Conservation (phyloP, 1,140 invertebrate genomes). For the Neelides sp. region DNA sequence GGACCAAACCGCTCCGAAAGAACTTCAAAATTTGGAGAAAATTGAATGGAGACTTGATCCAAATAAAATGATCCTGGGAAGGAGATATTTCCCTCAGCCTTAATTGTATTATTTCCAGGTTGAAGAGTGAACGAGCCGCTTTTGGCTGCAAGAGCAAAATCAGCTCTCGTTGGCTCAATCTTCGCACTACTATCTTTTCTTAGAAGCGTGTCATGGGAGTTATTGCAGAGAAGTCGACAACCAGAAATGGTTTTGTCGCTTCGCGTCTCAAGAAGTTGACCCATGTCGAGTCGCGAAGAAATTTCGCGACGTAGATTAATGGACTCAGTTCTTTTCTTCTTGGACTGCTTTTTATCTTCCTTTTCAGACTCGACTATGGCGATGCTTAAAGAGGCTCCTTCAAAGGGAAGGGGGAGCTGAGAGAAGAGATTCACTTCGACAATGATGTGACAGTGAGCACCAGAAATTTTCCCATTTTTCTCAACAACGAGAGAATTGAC, state of each 20-base stretch:
- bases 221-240: conserved; percentile 35
- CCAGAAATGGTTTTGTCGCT: conserved; percentile 52
- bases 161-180: conserved; percentile 37
- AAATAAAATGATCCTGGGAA: conserved; percentile 36
- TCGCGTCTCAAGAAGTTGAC: conserved; percentile 58
- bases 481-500: background rate
- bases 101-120: conserved; percentile 60
- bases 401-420: background rate
- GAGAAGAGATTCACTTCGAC: background rate
- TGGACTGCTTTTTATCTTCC: conserved; percentile 24
- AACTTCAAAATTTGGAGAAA: conserved; percentile 26
- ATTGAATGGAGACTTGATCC: conserved; percentile 35
- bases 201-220: conserved; percentile 32
- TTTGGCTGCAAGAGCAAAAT: conserved; percentile 50
- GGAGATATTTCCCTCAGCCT: conserved; percentile 39
- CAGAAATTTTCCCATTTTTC: background rate
- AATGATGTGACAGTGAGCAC: background rate
- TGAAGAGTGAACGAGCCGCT: conserved; percentile 43
- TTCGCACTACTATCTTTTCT: conserved; percentile 33
- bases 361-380: no score
- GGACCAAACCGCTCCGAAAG: conserved; percentile 24
- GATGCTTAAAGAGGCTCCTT: no score
- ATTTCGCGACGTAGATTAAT: no score
- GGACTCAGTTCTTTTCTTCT: conserved; percentile 4
- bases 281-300: conserved; percentile 51